Base-by-base conservation (phyloP, 2,113 vertebrate genomes). In the Phasianus colchicus region DNA sequence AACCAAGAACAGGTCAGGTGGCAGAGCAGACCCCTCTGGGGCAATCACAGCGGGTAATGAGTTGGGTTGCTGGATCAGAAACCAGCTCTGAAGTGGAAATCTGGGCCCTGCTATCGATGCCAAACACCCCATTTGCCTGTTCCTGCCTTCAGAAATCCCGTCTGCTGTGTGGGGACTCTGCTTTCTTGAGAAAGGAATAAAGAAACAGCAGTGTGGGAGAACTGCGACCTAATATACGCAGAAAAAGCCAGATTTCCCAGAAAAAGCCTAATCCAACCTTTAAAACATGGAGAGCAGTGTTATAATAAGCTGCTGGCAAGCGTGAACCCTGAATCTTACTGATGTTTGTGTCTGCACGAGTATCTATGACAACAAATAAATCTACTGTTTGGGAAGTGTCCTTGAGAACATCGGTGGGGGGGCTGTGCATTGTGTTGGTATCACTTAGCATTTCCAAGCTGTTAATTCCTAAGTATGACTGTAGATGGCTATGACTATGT, bases 341-440 rank as follows among this genome's bases (percentile, higher is more conserved):
- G 40, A 48, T 86, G 90, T 75, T 90, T 93, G 88, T 67, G 83
- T 84, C 83, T 90, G 47, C 36, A 48, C 25, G 36, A 91, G 90
- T 95, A 84, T 92, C 96, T 94, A 83, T 96, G 93, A 90, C 93
- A 95, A 95, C 93, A 94, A 86, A 84, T 67, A 86, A 65, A 86
- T 67, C 57, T 45, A 4, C 30, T 32, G 24, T 69, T 83, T 72
- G 80, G 69, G 66, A 92, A 86, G 66, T 40, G 69, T 82, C 77
- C 92, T 84, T 92, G 92, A 87, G 83, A 88, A n/a, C 45, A 71
- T 42, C 27, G 1, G 42, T 5, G 21, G 71, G 76, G 76, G 19
- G 82, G 30, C 4, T 61, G 80, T 57, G 65, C 32, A 21, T 92
- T 77, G 50, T 45, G 72, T 61, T 0, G 1, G 65, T 78, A 83